phyloP scores from a whole-genome alignment of 2,888 invertebrate species.

The Diadegma fenestrale region DNA sequence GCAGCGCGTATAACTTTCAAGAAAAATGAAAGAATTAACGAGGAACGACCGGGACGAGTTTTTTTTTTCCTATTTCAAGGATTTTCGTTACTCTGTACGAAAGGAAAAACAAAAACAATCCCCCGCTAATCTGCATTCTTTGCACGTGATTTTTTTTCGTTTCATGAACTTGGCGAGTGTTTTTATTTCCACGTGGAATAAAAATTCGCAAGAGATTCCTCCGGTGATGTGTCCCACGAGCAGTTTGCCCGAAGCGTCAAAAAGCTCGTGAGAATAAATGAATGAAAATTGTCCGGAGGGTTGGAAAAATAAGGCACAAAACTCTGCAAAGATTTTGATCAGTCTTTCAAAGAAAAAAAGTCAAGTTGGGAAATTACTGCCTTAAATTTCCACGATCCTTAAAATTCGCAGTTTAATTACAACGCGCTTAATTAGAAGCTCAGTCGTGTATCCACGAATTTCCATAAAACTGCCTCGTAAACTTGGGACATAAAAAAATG shows the following conservation, averaged over 20 bases:
- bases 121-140: not conserved
- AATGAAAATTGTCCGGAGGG: conserved; percentile 50
- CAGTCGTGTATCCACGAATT: conserved; percentile 72
- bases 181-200: conserved; percentile 59
- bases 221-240: conserved; percentile 62
- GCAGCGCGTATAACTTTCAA: not conserved
- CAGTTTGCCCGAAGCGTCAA: conserved; percentile 37
- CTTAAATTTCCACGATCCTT: conserved; percentile 42
- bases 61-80: no score
- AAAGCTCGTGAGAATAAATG: conserved; percentile 39
- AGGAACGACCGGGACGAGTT: no score
- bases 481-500: not conserved
- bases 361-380: conserved; percentile 71
- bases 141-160: not conserved
- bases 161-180: conserved; percentile 38
- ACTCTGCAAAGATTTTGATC: conserved; percentile 52
- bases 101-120: not conserved
- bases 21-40: not conserved
- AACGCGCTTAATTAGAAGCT: conserved; percentile 77
- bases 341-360: conserved; percentile 64
- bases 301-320: conserved; percentile 47
- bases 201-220: conserved; percentile 35
- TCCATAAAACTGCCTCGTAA: conserved; percentile 69
- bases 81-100: no score
- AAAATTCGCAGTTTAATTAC: conserved; percentile 72